A percentile compares a stretch with the other conserved stretches of the same genome.
These are phyloP conservation scores for Python bivittatus DNA, from an alignment of 2,113 vertebrate genomes.

Conservation along the genomic window DNA sequence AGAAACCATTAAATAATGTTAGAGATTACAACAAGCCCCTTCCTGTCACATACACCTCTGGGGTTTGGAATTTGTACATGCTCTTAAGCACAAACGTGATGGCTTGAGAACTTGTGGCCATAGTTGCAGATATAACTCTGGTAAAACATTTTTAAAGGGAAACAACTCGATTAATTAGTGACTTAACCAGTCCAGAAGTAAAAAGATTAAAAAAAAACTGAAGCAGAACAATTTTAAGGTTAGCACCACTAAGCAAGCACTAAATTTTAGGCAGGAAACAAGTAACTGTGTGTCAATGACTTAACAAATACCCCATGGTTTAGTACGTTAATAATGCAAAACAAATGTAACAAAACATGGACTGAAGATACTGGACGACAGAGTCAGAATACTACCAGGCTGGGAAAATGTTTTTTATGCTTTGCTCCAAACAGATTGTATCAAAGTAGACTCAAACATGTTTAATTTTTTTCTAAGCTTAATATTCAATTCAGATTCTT, in stretches of 20 bases:
- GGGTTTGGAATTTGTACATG: neutral
- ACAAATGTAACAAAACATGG: neutral
- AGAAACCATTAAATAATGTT: neutral
- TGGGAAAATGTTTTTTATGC: neutral
- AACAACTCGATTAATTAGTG: neutral
- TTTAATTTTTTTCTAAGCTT: neutral
- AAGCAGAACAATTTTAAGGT: neutral
- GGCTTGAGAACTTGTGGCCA: too few relatives aligned
- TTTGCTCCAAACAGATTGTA: neutral
- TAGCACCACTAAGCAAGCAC: neutral
- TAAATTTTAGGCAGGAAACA: neutral
- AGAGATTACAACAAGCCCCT: neutral
- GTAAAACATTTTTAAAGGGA: neutral
- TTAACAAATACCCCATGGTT: neutral
- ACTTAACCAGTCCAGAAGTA: neutral
- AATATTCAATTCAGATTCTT: neutral
- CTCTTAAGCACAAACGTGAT: neutral
- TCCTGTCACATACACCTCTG: neutral
- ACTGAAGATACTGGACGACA: neutral
- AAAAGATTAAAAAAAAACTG: neutral
- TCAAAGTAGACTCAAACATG: neutral
- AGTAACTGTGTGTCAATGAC: neutral
- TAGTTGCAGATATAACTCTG: neutral
- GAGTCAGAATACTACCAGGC: neutral
- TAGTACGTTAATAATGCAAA: neutral